phyloP scores from a whole-genome alignment of 2,113 vertebrate species.

The Lophius piscatorius region DNA sequence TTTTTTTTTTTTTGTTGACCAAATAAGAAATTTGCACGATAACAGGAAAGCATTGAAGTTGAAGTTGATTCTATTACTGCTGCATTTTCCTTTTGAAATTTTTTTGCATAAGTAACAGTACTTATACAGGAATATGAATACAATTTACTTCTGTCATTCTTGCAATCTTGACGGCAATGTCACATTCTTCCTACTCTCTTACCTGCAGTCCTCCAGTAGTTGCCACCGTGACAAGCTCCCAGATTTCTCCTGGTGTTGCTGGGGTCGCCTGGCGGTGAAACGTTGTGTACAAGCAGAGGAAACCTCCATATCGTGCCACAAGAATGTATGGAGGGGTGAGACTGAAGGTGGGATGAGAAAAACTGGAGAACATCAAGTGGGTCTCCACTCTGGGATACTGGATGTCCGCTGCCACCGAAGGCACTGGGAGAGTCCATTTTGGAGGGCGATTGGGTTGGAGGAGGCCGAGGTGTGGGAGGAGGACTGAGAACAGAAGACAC shows the following conservation, averaged over 20 bases:
- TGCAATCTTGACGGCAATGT: too few species aligned
- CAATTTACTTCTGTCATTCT: too few species aligned
- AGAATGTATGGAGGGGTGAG: slow-evolving; percentile 41
- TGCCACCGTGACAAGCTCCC: slow-evolving; percentile 40
- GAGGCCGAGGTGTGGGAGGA: slow-evolving; percentile 75
- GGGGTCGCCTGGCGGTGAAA: slow-evolving; percentile 50
- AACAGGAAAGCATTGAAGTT: too few species aligned
- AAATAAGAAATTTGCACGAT: too few species aligned
- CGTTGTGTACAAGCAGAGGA: slow-evolving; percentile 55
- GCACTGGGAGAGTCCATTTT: slow-evolving; percentile 58
- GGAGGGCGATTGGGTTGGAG: slow-evolving; percentile 71
- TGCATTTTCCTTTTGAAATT: too few species aligned
- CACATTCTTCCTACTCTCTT: neutral
- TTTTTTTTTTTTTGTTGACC: too few species aligned
- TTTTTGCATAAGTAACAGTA: too few species aligned
- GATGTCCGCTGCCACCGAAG: slow-evolving; percentile 13
- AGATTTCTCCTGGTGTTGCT: slow-evolving; percentile 18
- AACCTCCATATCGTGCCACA: slow-evolving; percentile 62
- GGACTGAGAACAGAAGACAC: slow-evolving; percentile 75
- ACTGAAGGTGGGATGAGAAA: slow-evolving; percentile 55
- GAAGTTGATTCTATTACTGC: too few species aligned
- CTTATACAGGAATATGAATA: too few species aligned
- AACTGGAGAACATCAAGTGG: slow-evolving; percentile 59
- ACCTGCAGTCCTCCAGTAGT: slow-evolving; percentile 56
- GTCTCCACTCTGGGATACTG: slow-evolving; percentile 45